These are phyloP conservation scores for Himalopsyche japonica DNA, from an alignment of 2,888 invertebrate species.

Conservation along the genomic window DNA sequence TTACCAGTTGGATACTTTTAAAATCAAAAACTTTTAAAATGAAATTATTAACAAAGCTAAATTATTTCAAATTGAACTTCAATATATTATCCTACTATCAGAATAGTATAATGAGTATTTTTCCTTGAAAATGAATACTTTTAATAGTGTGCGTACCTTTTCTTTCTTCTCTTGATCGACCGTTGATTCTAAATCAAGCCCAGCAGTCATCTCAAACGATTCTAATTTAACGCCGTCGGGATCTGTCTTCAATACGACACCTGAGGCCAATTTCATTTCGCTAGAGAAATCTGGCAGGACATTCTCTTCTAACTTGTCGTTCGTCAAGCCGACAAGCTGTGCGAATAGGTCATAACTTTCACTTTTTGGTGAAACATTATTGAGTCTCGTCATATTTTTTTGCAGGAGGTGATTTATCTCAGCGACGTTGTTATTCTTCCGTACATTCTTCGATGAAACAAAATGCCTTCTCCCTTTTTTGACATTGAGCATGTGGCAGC, in stretches of 20 bases:
- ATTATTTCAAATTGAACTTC: no score
- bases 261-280: not conserved
- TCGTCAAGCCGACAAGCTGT: constrained; percentile 26
- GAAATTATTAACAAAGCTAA: no score
- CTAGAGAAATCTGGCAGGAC: not conserved
- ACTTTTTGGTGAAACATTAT: constrained; percentile 2
- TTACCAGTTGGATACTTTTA: no score
- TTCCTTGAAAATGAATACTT: not conserved
- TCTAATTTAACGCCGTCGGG: not conserved
- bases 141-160: constrained; percentile 20
- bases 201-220: constrained; percentile 9
- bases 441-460: constrained; percentile 26
- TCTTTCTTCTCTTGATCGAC: constrained; percentile 33
- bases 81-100: no score
- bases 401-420: constrained; percentile 15
- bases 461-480: constrained; percentile 43
- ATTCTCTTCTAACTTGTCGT: constrained; percentile 10
- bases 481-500: constrained; percentile 41
- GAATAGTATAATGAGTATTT: no score
- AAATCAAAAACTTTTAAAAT: no score
- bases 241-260: not conserved
- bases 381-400: constrained; percentile 17
- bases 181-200: constrained; percentile 19
- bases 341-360: constrained; percentile 27
- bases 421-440: not conserved